These are phyloP conservation scores for Drosophila robusta DNA, from an alignment of 2,888 invertebrate species.

Conservation along the genomic window DNA sequence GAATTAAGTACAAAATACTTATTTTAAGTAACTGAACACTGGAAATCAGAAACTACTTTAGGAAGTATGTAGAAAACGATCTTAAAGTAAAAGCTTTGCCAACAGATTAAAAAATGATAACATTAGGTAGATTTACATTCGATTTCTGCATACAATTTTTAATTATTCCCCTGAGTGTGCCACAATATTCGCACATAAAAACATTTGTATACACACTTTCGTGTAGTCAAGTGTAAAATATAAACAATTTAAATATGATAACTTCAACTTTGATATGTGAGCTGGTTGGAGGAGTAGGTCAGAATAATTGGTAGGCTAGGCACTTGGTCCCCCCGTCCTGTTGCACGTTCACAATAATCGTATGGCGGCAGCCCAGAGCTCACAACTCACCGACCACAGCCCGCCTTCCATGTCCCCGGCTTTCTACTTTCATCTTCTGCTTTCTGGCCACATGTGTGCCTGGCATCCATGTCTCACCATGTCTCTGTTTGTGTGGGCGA, in stretches of 20 bases:
- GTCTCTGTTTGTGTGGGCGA: constrained; percentile 43
- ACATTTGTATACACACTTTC: constrained; percentile 1
- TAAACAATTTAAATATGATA: constrained; percentile 14
- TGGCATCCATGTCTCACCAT: constrained; percentile 34
- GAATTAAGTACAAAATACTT: no score
- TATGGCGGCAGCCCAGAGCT: constrained; percentile 7
- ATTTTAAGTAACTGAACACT: no score
- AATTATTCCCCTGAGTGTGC: background rate
- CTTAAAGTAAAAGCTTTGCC: no score
- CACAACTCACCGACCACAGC: no score
- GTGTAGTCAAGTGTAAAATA: background rate
- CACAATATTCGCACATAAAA: constrained; percentile 4
- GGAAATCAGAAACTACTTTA: no score
- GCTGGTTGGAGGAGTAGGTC: constrained; percentile 1
- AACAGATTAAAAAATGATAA: no score
- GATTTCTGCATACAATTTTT: background rate
- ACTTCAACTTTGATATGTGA: constrained; percentile 11
- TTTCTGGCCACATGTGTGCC: constrained; percentile 40
- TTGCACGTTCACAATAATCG: constrained; percentile 28
- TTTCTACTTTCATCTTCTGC: constrained; percentile 14
- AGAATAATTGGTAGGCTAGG: constrained; percentile 11
- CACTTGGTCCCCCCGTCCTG: background rate
- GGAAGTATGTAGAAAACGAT: no score
- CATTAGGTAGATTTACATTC: no score
- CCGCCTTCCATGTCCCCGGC: background rate